Evolutionary conservation across 2,888 invertebrate species (phyloP).

Genomic region (Tridacna gigas): DNA sequence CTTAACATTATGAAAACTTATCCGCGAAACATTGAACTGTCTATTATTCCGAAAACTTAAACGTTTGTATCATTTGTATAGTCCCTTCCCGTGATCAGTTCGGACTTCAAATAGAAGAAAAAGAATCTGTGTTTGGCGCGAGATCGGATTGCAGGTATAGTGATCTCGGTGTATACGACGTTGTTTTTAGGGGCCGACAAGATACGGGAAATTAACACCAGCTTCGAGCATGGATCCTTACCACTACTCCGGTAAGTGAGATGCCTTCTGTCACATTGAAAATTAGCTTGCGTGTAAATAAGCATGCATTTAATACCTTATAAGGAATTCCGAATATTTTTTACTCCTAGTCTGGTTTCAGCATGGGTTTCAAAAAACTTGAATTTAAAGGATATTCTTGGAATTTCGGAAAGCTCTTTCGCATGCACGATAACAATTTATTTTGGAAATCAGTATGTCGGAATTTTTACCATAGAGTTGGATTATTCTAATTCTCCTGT

Average conservation of each 20-base stretch:
- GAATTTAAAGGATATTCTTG: too few relatives aligned
- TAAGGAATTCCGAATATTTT: not conserved
- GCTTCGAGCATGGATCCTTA: slow-evolving; percentile 61
- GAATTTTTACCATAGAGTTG: too few relatives aligned
- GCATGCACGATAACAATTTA: too few relatives aligned
- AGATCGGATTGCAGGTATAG: slow-evolving; percentile 52
- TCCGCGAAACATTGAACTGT: slow-evolving; percentile 66
- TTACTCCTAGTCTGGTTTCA: too few relatives aligned
- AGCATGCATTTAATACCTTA: slow-evolving; percentile 4
- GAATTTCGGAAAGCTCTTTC: too few relatives aligned
- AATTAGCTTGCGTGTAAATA: slow-evolving; percentile 13
- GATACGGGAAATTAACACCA: slow-evolving; percentile 60
- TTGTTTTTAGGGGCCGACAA: slow-evolving; percentile 48
- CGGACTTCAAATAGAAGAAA: slow-evolving; percentile 60
- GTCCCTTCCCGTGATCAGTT: slow-evolving; percentile 60
- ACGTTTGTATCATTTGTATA: slow-evolving; percentile 64
- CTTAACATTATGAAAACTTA: slow-evolving; percentile 67
- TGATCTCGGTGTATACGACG: slow-evolving; percentile 44
- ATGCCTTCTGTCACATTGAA: slow-evolving; percentile 31
- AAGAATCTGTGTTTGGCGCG: slow-evolving; percentile 51
- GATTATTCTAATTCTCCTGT: too few relatives aligned
- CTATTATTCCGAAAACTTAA: slow-evolving; percentile 64
- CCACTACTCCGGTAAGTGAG: slow-evolving; percentile 67
- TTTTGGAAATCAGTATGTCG: too few relatives aligned
- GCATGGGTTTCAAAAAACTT: too few relatives aligned